phyloP scores from a whole-genome alignment of 2,113 vertebrate species.

The Corythornis madagascariensis region DNA sequence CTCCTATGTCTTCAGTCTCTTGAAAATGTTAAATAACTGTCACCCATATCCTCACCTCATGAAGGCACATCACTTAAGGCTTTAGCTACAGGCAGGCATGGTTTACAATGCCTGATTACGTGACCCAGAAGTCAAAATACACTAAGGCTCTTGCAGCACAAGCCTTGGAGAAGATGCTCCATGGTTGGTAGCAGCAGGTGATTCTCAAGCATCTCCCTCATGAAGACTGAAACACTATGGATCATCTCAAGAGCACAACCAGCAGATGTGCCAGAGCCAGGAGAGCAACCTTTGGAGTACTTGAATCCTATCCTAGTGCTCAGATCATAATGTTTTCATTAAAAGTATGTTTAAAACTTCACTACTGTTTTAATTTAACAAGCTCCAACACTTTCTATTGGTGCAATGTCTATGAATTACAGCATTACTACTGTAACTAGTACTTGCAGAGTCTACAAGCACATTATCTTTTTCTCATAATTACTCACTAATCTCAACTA shows the following conservation, averaged over 20 bases:
- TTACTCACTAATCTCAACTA: neutral
- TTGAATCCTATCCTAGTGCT: neutral
- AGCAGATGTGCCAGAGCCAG: neutral
- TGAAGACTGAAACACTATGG: rapidly evolving
- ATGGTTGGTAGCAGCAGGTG: neutral
- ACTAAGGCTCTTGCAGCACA: neutral
- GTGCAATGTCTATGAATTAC: neutral
- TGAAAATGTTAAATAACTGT: neutral
- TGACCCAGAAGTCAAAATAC: neutral
- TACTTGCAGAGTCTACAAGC: neutral
- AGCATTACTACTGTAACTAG: neutral
- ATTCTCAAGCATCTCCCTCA: neutral
- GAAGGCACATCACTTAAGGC: neutral
- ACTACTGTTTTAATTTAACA: neutral
- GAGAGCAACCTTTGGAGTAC: neutral
- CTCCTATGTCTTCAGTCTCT: neutral
- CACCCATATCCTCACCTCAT: neutral
- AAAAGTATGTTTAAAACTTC: neutral
- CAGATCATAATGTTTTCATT: neutral
- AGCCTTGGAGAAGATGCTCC: neutral
- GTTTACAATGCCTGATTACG: neutral
- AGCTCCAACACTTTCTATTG: neutral
- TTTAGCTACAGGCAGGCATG: neutral
- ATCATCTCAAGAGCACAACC: neutral
- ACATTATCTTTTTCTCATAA: neutral